phyloP scores from a whole-genome alignment of 2,797 vertebrate species.

The Poecilia velifera region DNA sequence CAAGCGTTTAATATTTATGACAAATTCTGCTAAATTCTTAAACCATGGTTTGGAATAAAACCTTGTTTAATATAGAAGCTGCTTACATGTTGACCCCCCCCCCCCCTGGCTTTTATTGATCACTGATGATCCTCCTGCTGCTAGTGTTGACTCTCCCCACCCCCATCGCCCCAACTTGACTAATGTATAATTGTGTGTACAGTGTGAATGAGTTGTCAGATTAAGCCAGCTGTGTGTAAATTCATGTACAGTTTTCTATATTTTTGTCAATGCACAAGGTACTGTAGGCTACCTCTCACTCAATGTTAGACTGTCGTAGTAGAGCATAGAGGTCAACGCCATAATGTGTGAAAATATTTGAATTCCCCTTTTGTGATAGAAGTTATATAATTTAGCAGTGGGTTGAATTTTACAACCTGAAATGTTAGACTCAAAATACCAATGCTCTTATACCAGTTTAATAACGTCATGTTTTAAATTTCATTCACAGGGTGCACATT shows the following conservation, averaged over 20 bases:
- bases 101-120: slow-evolving; percentile 17
- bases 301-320: slow-evolving; percentile 59
- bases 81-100: background rate
- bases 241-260: slow-evolving; percentile 72
- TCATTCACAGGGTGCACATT: slow-evolving; percentile 28
- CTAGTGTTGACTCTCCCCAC: slow-evolving; percentile 31
- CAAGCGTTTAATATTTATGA: background rate
- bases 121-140: slow-evolving; percentile 64
- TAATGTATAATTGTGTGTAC: slow-evolving; percentile 53
- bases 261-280: slow-evolving; percentile 72
- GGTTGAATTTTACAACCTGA: slow-evolving; percentile 38
- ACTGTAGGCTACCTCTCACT: slow-evolving; percentile 76
- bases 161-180: slow-evolving; percentile 23
- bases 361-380: slow-evolving; percentile 50
- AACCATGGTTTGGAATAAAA: background rate
- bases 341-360: slow-evolving; percentile 53
- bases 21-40: background rate
- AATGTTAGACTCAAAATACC: slow-evolving; percentile 16
- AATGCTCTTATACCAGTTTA: slow-evolving; percentile 32
- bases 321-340: slow-evolving; percentile 59
- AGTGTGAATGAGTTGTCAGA: slow-evolving; percentile 51
- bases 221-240: slow-evolving; percentile 72
- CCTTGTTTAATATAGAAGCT: background rate
- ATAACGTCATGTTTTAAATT: slow-evolving; percentile 35
- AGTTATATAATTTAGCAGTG: slow-evolving; percentile 42